phyloP scores from a whole-genome alignment of 2,888 invertebrate genomes.

The Euproctis similis region DNA sequence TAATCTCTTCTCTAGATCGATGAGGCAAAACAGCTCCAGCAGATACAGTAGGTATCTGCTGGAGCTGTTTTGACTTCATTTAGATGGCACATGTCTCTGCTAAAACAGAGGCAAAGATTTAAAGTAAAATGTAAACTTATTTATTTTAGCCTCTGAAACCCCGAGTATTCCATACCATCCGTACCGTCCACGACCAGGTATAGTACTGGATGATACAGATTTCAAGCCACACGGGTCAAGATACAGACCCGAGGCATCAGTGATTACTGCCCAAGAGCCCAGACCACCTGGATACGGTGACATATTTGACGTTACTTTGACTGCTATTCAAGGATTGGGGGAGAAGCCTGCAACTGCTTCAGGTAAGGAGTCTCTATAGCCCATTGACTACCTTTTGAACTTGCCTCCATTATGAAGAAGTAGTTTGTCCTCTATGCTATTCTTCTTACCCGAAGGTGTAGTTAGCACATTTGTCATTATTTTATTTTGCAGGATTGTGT shows the following conservation, averaged over 20 bases:
- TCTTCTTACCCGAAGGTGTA: no score
- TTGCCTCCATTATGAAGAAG: no score
- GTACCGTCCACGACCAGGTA: constrained; percentile 88
- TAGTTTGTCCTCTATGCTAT: no score
- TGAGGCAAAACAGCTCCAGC: no score
- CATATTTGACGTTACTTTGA: constrained; percentile 91
- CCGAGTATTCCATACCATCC: constrained; percentile 72
- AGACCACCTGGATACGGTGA: constrained; percentile 79
- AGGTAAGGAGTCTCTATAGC: constrained; percentile 29
- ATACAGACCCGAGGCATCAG: constrained; percentile 45
- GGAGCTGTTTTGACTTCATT: no score
- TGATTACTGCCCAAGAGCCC: constrained; percentile 64
- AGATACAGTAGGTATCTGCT: no score
- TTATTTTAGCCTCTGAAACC: constrained; percentile 53
- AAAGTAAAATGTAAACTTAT: no score
- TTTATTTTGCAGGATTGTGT: no score
- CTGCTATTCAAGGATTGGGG: constrained; percentile 89
- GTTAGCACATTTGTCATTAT: no score
- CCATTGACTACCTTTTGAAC: not conserved
- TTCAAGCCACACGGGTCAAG: constrained; percentile 81
- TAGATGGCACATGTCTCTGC: not conserved
- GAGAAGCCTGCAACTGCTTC: constrained; percentile 70
- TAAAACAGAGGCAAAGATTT: not conserved
- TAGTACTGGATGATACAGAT: constrained; percentile 89
- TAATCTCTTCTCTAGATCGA: no score